phyloP scores from a whole-genome alignment of 2,888 invertebrate genomes.

The Aphidoletes aphidimyza region DNA sequence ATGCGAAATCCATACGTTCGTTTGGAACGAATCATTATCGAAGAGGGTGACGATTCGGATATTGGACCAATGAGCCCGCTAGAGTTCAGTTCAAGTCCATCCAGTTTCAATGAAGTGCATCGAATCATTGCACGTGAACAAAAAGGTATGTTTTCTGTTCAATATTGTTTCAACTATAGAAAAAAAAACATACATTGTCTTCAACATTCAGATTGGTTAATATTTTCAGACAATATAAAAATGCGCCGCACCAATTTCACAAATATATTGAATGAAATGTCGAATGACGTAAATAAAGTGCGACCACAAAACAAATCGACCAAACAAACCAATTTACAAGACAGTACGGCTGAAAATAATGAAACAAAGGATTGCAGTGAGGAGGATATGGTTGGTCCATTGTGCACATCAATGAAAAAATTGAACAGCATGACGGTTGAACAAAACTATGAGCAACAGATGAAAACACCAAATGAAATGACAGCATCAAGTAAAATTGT shows the following conservation, averaged over 20 bases:
- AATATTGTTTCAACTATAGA: no score
- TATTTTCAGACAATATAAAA: background rate
- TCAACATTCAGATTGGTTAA: no score
- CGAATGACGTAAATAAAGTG: background rate
- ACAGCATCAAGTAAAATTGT: background rate
- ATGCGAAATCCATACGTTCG: background rate
- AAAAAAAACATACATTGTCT: no score
- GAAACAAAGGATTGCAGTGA: background rate
- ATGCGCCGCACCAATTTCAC: background rate
- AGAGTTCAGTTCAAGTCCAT: constrained; percentile 68
- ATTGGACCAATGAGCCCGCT: constrained; percentile 71
- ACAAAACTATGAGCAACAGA: background rate
- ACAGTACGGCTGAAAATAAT: background rate
- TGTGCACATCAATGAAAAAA: constrained; percentile 15
- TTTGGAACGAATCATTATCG: background rate
- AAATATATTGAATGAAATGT: background rate
- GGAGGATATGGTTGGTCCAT: background rate
- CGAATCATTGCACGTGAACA: background rate
- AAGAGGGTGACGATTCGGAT: constrained; percentile 63
- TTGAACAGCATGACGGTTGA: background rate
- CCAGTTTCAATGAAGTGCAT: constrained; percentile 58
- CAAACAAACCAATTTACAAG: background rate
- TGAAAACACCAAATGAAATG: constrained; percentile 32
- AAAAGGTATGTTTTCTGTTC: background rate
- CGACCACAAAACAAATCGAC: background rate